phyloP scores from a whole-genome alignment of 2,888 invertebrate genomes.

The Hirudinaria manillensis region DNA sequence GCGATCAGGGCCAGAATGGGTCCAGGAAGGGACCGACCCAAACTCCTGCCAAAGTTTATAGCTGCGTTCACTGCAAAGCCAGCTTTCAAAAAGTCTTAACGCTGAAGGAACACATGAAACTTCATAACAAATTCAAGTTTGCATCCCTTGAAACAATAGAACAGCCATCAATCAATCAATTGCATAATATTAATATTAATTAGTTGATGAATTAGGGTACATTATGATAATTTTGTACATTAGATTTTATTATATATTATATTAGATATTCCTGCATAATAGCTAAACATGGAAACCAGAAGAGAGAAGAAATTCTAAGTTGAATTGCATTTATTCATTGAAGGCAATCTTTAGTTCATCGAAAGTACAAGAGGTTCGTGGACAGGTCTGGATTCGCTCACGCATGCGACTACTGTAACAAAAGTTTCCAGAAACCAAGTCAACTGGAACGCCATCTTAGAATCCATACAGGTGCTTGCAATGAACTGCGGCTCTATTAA shows the following conservation, averaged over 20 bases:
- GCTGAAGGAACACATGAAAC: constrained; percentile 53
- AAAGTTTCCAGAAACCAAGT: constrained; percentile 62
- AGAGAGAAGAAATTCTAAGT: no score
- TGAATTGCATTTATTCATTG: constrained; percentile 17
- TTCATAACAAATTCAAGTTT: constrained; percentile 60
- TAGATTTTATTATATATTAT: no score
- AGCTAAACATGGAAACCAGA: no score
- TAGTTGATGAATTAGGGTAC: no score
- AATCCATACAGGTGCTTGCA: constrained; percentile 62
- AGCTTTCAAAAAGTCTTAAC: constrained; percentile 47
- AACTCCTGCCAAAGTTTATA: constrained; percentile 47
- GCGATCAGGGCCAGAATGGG: neutral
- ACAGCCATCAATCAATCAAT: neutral
- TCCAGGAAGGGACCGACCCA: neutral
- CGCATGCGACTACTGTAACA: constrained; percentile 56
- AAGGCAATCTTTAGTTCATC: constrained; percentile 51
- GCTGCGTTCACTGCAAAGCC: constrained; percentile 61
- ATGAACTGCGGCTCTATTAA: neutral
- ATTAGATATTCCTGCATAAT: no score
- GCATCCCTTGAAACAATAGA: constrained; percentile 33
- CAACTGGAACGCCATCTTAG: constrained; percentile 63
- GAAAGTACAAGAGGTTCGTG: constrained; percentile 51
- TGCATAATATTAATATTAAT: no score
- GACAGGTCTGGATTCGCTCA: constrained; percentile 51
- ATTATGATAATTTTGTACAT: no score